These are phyloP conservation scores for Parasteatoda lunata DNA, from an alignment of 2,888 invertebrate species.

Conservation along the genomic window DNA sequence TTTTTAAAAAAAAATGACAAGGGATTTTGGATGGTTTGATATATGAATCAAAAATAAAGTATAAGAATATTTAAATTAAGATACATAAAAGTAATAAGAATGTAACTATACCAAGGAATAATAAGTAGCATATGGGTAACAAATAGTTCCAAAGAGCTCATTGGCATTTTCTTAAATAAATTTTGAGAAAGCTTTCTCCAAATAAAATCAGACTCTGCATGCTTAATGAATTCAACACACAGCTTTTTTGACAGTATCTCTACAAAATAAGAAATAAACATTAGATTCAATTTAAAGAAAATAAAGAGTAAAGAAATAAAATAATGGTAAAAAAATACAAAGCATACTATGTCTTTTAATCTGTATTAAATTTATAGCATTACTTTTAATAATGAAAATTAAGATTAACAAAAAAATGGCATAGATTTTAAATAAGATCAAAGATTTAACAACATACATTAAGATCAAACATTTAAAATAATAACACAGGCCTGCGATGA, in stretches of 20 bases:
- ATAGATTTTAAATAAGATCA: no score
- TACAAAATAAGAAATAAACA: constrained; percentile 4
- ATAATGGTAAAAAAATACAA: no score
- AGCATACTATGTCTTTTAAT: no score
- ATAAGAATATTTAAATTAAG: not conserved
- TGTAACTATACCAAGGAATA: constrained; percentile 39
- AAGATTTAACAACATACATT: no score
- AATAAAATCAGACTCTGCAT: constrained; percentile 27
- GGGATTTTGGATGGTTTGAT: not conserved
- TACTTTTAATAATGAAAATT: no score
- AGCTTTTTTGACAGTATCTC: constrained; percentile 30
- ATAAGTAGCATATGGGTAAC: constrained; percentile 37
- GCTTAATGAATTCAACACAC: constrained; percentile 11
- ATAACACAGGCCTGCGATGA: no score
- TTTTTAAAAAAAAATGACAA: not conserved
- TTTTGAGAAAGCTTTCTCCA: constrained; percentile 51
- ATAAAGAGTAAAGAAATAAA: no score
- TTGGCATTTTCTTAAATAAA: constrained; percentile 44
- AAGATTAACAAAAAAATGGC: no score
- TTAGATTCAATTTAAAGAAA: no score
- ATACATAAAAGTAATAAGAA: not conserved
- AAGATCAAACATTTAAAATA: no score
- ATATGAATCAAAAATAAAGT: not conserved
- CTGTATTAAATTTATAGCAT: no score
- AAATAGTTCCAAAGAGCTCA: constrained; percentile 31